Percentiles rank a stretch among this genome's conserved stretches.
Conservation (phyloP, 1,140 invertebrate species). For the Campoletis sonorensis region DNA sequence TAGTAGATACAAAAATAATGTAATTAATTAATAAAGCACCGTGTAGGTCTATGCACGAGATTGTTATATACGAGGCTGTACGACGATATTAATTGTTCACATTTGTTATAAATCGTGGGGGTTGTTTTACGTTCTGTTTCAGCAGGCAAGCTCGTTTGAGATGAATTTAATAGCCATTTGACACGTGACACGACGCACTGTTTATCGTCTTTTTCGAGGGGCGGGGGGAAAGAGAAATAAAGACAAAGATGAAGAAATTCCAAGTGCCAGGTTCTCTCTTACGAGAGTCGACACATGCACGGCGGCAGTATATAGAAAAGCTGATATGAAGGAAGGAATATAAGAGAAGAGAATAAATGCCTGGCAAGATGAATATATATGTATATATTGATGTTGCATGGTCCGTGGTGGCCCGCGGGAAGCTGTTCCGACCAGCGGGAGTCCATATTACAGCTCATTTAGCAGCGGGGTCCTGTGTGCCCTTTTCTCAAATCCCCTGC, state of each 20-base stretch:
- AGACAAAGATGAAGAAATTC: conserved; percentile 8
- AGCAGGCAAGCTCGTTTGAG: conserved; percentile 18
- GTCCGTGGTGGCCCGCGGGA: conserved; percentile 45
- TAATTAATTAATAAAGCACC: no score
- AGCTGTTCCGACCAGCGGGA: conserved; percentile 68
- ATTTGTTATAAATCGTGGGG: conserved; percentile 10
- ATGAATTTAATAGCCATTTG: conserved; percentile 49
- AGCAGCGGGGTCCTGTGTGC: conserved; percentile 74
- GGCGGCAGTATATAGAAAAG: no score
- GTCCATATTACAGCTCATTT: conserved; percentile 77
- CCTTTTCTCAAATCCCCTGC: conserved; percentile 59
- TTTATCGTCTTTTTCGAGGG: conserved; percentile 35
- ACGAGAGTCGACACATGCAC: no score
- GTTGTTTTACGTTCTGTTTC: no score
- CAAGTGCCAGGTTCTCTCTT: no score
- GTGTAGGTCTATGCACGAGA: no score
- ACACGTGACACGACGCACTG: conserved; percentile 50
- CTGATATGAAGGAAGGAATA: background rate
- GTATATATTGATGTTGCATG: conserved; percentile 15
- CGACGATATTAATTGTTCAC: background rate
- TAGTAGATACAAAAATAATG: no score
- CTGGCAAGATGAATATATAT: conserved; percentile 12
- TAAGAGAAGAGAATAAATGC: conserved; percentile 6
- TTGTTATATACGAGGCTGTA: no score
- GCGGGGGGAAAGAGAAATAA: background rate